Base-by-base conservation (phyloP, 1,140 invertebrate genomes). In the Drosophila navojoa region DNA sequence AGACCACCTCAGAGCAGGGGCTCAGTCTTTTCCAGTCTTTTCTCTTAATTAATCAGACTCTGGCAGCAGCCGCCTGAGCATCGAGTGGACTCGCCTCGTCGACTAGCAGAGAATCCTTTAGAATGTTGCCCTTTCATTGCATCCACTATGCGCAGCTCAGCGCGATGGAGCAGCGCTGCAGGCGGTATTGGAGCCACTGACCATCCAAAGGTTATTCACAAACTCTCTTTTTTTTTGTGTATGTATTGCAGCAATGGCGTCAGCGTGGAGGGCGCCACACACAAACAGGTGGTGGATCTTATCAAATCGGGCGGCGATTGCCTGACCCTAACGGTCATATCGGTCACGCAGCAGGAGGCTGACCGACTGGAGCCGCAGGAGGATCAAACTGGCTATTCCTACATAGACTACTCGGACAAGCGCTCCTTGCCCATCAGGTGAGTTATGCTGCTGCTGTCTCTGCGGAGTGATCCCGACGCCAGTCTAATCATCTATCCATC, bases 261-360 rank as follows among this genome's bases (percentile, higher is more conserved):
- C 9, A 99, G 98, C 93, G 99, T 99, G 0, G 99, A 99, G 94
- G 99, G 99, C 49, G 96, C 98, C 0, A 99, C 98, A 32, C 99
- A 99, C 93, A 98, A 99, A 91, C 98, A 99, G 93, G 99, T 99
- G 35, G 99, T 99, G 10, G 99, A 99, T 93, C 94, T 99, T 52
- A 99, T 99, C 68, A 99, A 99, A 92, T 99, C 98, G 11, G 98
- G 99, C 2, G 98, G 98, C 10, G 98, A 99, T 93, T 97, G 97
- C 69, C 93, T 99, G 9, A 98, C 97, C 5, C 94, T 99, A 25
- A 99, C 98, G 10, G 98, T 99, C 16, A 98, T 99, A 73, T 99
- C 98, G 62, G 98, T 99, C 22, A 98, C 97, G 58, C 96, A 95
- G 44, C 97, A 87, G 96, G 96, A 97, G 92, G 96, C 96, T 6